These are phyloP conservation scores for Meiosimyza decipiens DNA, from an alignment of 2,888 invertebrate species.

Conservation along the genomic window DNA sequence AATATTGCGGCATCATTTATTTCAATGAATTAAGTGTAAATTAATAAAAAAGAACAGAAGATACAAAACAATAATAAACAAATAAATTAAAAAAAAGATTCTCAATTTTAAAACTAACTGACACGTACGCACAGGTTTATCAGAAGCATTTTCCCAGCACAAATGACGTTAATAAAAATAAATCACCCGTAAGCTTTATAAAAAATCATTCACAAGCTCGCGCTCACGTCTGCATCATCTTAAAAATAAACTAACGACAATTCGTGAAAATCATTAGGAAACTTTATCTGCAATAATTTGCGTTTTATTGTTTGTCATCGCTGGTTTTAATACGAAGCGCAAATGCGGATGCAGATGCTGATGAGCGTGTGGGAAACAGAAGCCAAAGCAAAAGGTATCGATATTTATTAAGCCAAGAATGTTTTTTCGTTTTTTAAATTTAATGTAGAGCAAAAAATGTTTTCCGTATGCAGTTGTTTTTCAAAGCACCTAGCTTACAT, in stretches of 20 bases:
- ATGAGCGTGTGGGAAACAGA: neutral
- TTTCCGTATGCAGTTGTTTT: too few species aligned
- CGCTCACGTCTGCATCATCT: neutral
- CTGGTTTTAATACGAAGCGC: slow-evolving; percentile 20
- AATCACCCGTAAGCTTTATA: slow-evolving; percentile 13
- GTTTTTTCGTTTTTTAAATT: too few species aligned
- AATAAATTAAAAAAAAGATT: too few species aligned
- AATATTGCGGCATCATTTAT: slow-evolving; percentile 1
- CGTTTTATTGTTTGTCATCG: slow-evolving; percentile 44
- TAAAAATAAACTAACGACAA: slow-evolving; percentile 21
- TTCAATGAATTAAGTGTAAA: slow-evolving; percentile 1
- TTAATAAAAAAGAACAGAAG: neutral
- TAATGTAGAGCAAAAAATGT: too few species aligned
- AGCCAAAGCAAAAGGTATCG: too few species aligned
- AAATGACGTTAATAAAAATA: slow-evolving; percentile 2
- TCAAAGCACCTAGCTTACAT: too few species aligned
- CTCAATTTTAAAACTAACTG: too few species aligned
- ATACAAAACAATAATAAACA: neutral
- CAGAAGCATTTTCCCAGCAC: too few species aligned
- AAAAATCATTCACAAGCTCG: slow-evolving; percentile 3
- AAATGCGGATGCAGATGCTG: neutral
- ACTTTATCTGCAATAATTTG: slow-evolving; percentile 48
- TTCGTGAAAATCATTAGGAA: slow-evolving; percentile 47
- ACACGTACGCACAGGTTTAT: too few species aligned
- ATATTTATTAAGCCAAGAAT: too few species aligned